These are phyloP conservation scores for Onychorhynchus coronatus DNA, from an alignment of 2,113 vertebrate species.

Conservation along the genomic window DNA sequence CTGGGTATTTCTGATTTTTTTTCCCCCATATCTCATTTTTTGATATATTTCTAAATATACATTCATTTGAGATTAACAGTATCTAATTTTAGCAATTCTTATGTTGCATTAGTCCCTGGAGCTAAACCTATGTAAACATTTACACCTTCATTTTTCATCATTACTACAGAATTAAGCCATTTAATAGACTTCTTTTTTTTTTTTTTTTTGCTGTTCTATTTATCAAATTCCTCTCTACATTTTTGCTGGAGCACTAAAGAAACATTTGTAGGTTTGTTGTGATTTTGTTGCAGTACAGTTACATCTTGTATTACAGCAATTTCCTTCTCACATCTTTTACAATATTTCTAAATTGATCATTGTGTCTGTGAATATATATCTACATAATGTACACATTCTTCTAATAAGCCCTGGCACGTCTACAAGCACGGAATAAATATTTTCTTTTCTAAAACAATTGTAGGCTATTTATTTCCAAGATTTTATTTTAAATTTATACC, in stretches of 20 bases:
- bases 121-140: neutral
- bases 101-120: neutral
- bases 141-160: neutral
- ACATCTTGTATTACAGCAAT: neutral
- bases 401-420: neutral
- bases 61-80: neutral
- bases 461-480: neutral
- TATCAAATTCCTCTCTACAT: neutral
- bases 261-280: neutral
- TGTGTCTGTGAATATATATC: neutral
- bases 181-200: neutral
- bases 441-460: neutral
- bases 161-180: neutral
- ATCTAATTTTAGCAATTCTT: neutral
- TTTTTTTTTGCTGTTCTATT: neutral
- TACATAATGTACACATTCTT: neutral
- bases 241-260: neutral
- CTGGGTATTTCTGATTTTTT: neutral
- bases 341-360: neutral
- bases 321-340: neutral
- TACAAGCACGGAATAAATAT: neutral
- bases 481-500: neutral
- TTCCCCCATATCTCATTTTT: neutral
- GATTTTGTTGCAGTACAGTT: neutral
- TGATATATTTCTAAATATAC: neutral